Evolutionary conservation across 2,797 vertebrate species (phyloP), one percentile per base, ranked within the genome.

Genomic region (Rhinoraja longicauda): DNA sequence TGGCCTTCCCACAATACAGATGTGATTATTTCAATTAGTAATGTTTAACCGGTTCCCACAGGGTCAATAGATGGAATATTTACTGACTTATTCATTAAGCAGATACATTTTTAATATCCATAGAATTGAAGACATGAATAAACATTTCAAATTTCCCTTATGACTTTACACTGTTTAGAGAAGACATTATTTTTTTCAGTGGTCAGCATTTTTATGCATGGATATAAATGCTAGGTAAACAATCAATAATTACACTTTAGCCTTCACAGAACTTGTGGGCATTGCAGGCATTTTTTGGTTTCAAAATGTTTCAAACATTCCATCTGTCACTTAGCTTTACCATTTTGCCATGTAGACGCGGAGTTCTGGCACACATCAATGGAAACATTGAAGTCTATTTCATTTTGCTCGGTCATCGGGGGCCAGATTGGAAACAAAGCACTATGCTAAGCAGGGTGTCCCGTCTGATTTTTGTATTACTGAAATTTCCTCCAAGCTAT

Each of bases 221-320:
- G 29, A 62, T 15, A 62, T 62, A 17, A 88, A 88, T 29, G 19
- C 1, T n/a, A 6, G 84, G n/a, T 67, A 32, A 67, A 17, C 32
- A 67, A 88, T n/a, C 1, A 88, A 88, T 88, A 17, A 64, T 91
- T 29, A 32, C 70, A 91, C 39, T 75, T 92, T 15, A 92, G 24
- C 39, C 67, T 29, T 17, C 17, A 45, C 24, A 75, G 26, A 45
- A 45, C 39, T 72, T 4, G 7, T 53, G 17, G 72, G 12, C 26
- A 15, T 36, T 75, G n/a, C 24, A 75, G 26, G 26, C 70, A 53
- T 26, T 72, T 73, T 73, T 13, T 15, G 12, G n/a, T n/a, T 92
- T 73, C 70, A 92, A 26, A 17, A 75, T 29, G 29, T 39, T 70
- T 36, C 45, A 32, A 64, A 72, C 62, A 36, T 88, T 88, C 62